Percentiles rank a stretch among this genome's conserved stretches.
These are phyloP conservation scores for Polietes domitor DNA, from an alignment of 2,888 invertebrate genomes.

Conservation along the genomic window DNA sequence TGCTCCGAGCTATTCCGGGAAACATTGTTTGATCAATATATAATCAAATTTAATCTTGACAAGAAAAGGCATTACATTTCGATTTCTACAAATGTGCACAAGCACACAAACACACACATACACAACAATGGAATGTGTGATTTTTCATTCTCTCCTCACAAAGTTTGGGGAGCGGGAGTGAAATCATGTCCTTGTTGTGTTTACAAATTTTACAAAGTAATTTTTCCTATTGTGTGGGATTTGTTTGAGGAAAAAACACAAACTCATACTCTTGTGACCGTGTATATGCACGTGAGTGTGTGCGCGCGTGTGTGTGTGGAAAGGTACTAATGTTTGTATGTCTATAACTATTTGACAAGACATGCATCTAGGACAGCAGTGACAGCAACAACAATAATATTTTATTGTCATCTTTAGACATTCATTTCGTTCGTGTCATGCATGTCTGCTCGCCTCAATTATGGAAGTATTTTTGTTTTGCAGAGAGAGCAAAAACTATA, in stretches of 20 bases:
- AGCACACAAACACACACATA: background rate
- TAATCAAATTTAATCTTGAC: constrained; percentile 67
- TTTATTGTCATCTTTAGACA: constrained; percentile 39
- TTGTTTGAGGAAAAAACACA: constrained; percentile 1
- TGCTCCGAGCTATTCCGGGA: constrained; percentile 66
- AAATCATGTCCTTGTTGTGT: constrained; percentile 40
- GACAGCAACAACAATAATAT: constrained; percentile 26
- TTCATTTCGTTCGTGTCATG: background rate
- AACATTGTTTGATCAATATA: constrained; percentile 79
- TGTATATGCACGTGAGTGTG: background rate
- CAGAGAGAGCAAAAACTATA: background rate
- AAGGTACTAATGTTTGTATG: background rate
- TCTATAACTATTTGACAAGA: constrained; percentile 27
- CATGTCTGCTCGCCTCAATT: background rate
- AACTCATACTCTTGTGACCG: background rate
- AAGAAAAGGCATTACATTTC: constrained; percentile 52
- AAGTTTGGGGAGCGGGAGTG: no score
- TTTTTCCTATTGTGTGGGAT: constrained; percentile 42
- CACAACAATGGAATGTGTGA: background rate
- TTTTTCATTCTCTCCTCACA: constrained; percentile 4
- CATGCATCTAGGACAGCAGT: constrained; percentile 17
- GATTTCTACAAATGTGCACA: constrained; percentile 29
- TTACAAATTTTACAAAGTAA: constrained; percentile 29
- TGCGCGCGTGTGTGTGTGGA: background rate
- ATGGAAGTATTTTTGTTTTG: background rate